Evolutionary conservation across 2,888 invertebrate genomes (phyloP).

Genomic region (Carabus problematicus): DNA sequence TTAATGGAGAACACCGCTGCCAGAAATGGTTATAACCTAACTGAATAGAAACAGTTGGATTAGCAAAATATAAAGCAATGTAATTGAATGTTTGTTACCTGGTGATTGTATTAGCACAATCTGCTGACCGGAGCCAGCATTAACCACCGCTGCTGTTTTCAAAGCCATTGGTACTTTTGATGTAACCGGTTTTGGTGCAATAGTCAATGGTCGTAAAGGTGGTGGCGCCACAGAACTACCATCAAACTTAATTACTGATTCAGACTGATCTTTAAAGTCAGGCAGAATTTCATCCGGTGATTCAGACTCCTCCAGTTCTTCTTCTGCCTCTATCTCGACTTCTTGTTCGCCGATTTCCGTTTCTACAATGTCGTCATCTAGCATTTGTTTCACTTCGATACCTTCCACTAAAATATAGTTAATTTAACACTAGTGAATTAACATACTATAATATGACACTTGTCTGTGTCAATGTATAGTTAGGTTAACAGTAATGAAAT

Average conservation of each 20-base stretch:
- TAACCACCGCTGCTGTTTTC: conserved; percentile 51
- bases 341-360: conserved; percentile 51
- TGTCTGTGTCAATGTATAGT: conserved; percentile 16
- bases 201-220: conserved; percentile 59
- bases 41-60: background rate
- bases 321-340: conserved; percentile 55
- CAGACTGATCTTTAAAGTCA: conserved; percentile 47
- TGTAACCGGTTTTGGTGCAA: conserved; percentile 62
- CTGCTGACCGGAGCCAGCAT: conserved; percentile 57
- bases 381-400: conserved; percentile 37
- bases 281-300: conserved; percentile 53
- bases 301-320: conserved; percentile 52
- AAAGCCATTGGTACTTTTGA: conserved; percentile 55
- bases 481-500: background rate
- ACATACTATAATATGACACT: conserved; percentile 16
- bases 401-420: conserved; percentile 23
- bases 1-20: background rate
- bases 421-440: conserved; percentile 44
- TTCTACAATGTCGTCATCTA: conserved; percentile 42
- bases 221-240: conserved; percentile 48
- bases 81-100: conserved; percentile 47
- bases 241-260: conserved; percentile 24
- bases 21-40: too few relatives aligned
- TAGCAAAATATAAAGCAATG: too few relatives aligned
- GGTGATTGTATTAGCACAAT: conserved; percentile 59